Conservation (phyloP, 1,140 invertebrate genomes). For the Drosophila nigrodunni region DNA sequence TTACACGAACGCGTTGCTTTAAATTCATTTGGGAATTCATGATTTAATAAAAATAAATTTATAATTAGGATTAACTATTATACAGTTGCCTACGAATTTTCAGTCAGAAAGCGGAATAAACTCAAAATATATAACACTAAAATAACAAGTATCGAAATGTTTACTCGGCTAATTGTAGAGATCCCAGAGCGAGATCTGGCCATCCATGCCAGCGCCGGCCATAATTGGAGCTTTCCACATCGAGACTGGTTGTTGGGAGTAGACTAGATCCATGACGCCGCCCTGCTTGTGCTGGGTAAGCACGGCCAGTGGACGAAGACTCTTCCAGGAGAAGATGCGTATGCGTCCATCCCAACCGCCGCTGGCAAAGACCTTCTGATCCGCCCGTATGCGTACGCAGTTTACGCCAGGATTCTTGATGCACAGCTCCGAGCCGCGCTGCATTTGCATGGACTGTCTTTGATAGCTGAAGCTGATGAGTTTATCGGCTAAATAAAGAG, state of each 20-base stretch:
- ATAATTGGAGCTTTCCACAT: constrained; percentile 90
- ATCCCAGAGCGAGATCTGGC: constrained; percentile 90
- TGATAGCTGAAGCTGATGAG: constrained; percentile 77
- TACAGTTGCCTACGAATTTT: constrained; percentile 18
- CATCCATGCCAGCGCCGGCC: constrained; percentile 89
- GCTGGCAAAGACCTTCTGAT: constrained; percentile 90
- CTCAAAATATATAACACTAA: constrained; percentile 46
- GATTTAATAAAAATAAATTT: constrained; percentile 18
- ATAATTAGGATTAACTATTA: constrained; percentile 4
- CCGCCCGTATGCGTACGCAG: constrained; percentile 88
- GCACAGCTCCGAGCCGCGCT: constrained; percentile 86
- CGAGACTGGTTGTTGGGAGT: constrained; percentile 87
- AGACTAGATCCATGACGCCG: constrained; percentile 89
- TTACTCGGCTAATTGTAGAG: constrained; percentile 87
- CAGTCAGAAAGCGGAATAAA: constrained; percentile 25
- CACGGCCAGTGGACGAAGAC: constrained; percentile 90
- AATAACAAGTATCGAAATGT: constrained; percentile 1
- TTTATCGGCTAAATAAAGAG: constrained; percentile 77
- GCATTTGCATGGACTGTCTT: constrained; percentile 86
- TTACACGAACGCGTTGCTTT: too few relatives aligned
- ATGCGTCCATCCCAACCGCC: constrained; percentile 92
- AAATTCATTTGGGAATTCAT: neutral
- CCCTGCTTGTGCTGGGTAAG: constrained; percentile 89
- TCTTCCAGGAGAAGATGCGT: constrained; percentile 92
- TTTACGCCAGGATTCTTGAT: constrained; percentile 91